These are phyloP conservation scores for Drosophila eohydei DNA, from an alignment of 2,888 invertebrate genomes.

Conservation along the genomic window DNA sequence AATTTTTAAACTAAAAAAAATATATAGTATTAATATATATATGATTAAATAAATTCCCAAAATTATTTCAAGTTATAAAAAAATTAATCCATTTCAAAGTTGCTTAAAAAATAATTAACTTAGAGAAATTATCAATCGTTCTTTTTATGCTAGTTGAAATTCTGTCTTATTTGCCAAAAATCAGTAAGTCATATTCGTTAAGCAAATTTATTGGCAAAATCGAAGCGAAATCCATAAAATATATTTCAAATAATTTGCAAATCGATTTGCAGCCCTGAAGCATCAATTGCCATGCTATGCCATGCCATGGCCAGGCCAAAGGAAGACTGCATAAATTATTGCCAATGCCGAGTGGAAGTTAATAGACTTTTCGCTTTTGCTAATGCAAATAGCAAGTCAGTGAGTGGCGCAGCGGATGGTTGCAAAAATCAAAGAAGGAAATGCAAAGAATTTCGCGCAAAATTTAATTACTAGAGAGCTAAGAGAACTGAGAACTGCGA, in stretches of 20 bases:
- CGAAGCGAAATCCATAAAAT: constrained; percentile 1
- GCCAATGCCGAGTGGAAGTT: constrained; percentile 54
- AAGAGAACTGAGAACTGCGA: not conserved
- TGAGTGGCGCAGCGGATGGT: constrained; percentile 6
- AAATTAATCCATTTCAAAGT: no score
- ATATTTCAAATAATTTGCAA: constrained; percentile 16
- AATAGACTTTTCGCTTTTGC: constrained; percentile 65
- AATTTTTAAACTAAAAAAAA: no score
- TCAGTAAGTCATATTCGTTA: constrained; percentile 3
- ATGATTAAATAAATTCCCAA: no score
- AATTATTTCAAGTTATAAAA: no score
- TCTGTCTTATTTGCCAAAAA: not conserved
- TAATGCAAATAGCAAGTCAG: constrained; percentile 60
- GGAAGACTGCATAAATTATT: constrained; percentile 67
- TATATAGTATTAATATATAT: no score
- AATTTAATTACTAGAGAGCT: constrained; percentile 66
- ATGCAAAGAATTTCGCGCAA: constrained; percentile 62
- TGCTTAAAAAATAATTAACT: no score
- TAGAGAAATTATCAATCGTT: not conserved
- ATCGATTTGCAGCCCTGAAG: constrained; percentile 34
- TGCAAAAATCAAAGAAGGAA: constrained; percentile 66
- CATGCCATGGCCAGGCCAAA: constrained; percentile 13
- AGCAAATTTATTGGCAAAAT: constrained; percentile 9
- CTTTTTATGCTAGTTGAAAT: not conserved
- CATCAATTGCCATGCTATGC: constrained; percentile 2